A percentile compares a stretch with the other conserved stretches of the same genome.
These are phyloP conservation scores for Diarsia dahlii DNA, from an alignment of 2,888 invertebrate genomes.

Conservation along the genomic window DNA sequence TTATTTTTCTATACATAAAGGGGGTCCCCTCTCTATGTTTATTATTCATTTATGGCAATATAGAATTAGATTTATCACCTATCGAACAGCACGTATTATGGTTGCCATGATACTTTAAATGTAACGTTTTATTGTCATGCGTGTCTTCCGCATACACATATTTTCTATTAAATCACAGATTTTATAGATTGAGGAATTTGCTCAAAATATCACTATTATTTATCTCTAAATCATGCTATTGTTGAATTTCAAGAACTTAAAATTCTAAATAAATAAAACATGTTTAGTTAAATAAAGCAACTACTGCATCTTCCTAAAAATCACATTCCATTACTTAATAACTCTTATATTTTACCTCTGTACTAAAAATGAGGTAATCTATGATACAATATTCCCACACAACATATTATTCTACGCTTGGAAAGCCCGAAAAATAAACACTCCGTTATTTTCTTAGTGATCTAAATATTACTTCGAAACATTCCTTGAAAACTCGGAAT, in stretches of 20 bases:
- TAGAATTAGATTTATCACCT: conserved; percentile 10
- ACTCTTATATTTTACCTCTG: not conserved
- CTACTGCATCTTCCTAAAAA: not conserved
- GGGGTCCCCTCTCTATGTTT: not conserved
- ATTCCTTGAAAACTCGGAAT: conserved; percentile 2
- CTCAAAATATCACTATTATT: not conserved
- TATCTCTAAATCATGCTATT: not conserved
- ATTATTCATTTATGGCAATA: not conserved
- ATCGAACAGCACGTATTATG: too few species aligned
- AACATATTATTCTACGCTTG: conserved; percentile 12
- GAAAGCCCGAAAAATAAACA: conserved; percentile 22
- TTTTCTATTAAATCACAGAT: not conserved
- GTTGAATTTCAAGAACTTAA: not conserved
- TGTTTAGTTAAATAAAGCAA: not conserved
- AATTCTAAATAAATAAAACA: not conserved
- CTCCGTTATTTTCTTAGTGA: not conserved
- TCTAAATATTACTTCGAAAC: conserved; percentile 8
- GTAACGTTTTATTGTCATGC: conserved; percentile 22
- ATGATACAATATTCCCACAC: not conserved
- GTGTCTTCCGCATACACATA: conserved; percentile 1
- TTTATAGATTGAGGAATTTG: not conserved
- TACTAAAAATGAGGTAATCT: not conserved
- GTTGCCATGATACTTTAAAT: conserved; percentile 1
- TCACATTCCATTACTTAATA: not conserved
- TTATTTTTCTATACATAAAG: not conserved